Conservation (phyloP, 1,140 invertebrate genomes). For the Cryptotermes secundus region DNA sequence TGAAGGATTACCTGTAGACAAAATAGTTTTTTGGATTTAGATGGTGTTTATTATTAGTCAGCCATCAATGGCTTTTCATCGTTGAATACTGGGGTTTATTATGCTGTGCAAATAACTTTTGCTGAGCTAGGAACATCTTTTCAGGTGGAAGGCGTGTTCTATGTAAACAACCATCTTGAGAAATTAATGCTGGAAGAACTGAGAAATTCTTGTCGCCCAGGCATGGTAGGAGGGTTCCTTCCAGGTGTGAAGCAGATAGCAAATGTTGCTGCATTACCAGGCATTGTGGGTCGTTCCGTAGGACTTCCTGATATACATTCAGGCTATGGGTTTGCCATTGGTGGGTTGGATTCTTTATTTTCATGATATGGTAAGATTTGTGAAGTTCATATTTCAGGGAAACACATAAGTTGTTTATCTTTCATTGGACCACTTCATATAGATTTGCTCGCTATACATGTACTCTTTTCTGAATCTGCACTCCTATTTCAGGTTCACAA, state of each 20-base stretch:
- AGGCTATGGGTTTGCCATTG: slow-evolving; percentile 99
- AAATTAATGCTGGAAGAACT: slow-evolving; percentile 98
- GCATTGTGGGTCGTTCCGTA: slow-evolving; percentile 87
- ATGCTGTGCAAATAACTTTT: neutral
- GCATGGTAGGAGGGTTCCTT: slow-evolving; percentile 91
- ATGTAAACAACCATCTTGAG: slow-evolving; percentile 92
- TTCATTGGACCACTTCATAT: too few relatives aligned
- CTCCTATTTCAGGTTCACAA: too few relatives aligned
- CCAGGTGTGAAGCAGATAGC: slow-evolving; percentile 99
- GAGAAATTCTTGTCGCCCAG: slow-evolving; percentile 83
- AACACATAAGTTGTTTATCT: too few relatives aligned
- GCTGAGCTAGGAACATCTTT: slow-evolving; percentile 33
- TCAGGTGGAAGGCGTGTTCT: slow-evolving; percentile 97
- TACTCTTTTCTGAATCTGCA: too few relatives aligned
- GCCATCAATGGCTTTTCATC: slow-evolving; percentile 23
- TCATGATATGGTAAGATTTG: too few relatives aligned
- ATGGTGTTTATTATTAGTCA: slow-evolving; percentile 27
- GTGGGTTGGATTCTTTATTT: slow-evolving; percentile 45
- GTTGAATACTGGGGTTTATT: slow-evolving; percentile 26
- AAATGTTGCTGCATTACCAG: slow-evolving; percentile 97
- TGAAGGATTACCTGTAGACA: too few relatives aligned
- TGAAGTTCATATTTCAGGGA: too few relatives aligned
- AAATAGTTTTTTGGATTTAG: neutral
- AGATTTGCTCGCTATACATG: too few relatives aligned
- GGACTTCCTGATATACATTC: slow-evolving; percentile 98